Conservation (phyloP, 1,140 invertebrate species). For the Mamestra configurata region DNA sequence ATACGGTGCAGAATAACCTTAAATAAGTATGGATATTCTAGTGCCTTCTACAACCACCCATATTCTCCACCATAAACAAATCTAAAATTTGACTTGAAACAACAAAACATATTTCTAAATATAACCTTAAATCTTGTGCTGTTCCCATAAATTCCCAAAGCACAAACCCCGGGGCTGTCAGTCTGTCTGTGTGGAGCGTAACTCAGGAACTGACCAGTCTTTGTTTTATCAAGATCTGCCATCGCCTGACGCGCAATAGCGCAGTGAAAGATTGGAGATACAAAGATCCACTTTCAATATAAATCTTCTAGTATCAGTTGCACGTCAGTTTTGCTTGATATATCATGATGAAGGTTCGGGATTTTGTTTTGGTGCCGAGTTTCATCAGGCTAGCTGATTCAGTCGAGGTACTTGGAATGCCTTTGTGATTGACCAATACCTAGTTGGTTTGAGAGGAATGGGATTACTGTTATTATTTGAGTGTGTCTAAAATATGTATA, state of each 20-base stretch:
- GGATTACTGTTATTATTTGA: background rate
- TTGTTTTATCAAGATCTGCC: conserved; percentile 49
- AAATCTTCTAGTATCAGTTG: conserved; percentile 47
- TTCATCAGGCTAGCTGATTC: background rate
- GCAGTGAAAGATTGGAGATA: conserved; percentile 51
- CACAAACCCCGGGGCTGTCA: conserved; percentile 30
- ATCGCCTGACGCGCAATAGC: conserved; percentile 49
- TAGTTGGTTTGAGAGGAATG: background rate
- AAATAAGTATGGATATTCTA: too few relatives aligned
- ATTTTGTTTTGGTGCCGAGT: conserved; percentile 8
- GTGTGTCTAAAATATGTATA: too few relatives aligned
- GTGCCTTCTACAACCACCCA: background rate
- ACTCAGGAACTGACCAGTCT: conserved; percentile 48
- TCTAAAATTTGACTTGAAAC: background rate
- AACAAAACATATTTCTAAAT: conserved; percentile 20
- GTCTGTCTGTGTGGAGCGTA: conserved; percentile 46
- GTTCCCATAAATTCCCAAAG: conserved; percentile 32
- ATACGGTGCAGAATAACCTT: too few relatives aligned
- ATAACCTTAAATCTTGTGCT: conserved; percentile 17
- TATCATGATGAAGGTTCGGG: background rate
- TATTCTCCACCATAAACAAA: background rate
- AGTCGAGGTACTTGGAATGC: background rate
- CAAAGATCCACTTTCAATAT: conserved; percentile 48
- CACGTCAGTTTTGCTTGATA: conserved; percentile 41
- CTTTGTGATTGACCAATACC: background rate